phyloP scores from a whole-genome alignment of 1,140 invertebrate genomes.

The Apis laboriosa region DNA sequence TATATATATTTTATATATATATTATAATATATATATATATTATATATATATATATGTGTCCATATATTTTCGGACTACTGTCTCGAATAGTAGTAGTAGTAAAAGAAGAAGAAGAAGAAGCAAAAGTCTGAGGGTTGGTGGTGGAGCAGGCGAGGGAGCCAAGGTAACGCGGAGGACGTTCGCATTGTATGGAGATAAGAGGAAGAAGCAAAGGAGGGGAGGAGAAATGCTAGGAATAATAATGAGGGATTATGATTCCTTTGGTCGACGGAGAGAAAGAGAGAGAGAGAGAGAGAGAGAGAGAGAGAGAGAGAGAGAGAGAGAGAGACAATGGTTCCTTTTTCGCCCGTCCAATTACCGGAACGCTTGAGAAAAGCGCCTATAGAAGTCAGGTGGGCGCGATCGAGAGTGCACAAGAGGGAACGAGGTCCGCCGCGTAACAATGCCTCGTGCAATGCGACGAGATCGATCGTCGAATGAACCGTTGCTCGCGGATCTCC shows the following conservation, averaged over 20 bases:
- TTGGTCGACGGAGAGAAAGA: constrained; percentile 42
- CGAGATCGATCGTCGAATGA: constrained; percentile 40
- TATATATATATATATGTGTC: no score
- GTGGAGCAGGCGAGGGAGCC: constrained; percentile 10
- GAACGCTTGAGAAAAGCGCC: constrained; percentile 51
- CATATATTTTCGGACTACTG: no score
- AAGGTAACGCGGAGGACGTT: constrained; percentile 37
- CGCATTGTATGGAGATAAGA: constrained; percentile 43
- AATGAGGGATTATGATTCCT: constrained; percentile 55
- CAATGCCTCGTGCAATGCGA: constrained; percentile 30
- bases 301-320: neutral
- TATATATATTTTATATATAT: no score
- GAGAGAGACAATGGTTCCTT: constrained; percentile 54
- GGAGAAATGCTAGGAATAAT: constrained; percentile 52
- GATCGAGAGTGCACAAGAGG: constrained; percentile 41
- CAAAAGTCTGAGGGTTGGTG: constrained; percentile 30
- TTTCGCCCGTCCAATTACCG: constrained; percentile 64
- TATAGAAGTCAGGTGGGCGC: constrained; percentile 53
- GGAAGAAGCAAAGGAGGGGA: constrained; percentile 19
- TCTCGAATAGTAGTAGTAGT: neutral
- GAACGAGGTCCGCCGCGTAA: constrained; percentile 43
- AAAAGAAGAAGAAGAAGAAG: neutral
- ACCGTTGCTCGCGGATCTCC: constrained; percentile 26
- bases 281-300: no score
- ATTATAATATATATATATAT: no score